Conservation (phyloP, 2,113 vertebrate species). For the Rhadina sibilatrix region DNA sequence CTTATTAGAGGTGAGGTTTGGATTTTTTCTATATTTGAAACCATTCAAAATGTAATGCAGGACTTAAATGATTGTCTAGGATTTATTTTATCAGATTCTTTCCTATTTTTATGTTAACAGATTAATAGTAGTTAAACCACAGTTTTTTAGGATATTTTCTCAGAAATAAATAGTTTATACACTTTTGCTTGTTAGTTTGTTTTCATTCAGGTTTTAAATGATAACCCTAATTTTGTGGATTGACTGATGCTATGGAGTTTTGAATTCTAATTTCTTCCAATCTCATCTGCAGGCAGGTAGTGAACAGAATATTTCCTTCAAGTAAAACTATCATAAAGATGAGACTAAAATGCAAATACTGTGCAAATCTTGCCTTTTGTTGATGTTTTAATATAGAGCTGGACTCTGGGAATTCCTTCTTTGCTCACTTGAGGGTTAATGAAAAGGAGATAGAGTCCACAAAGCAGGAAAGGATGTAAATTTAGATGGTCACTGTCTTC, state of each 20-base stretch:
- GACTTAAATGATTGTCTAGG: not conserved
- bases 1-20: not conserved
- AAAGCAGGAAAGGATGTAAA: not conserved
- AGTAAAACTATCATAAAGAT: not conserved
- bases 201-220: not conserved
- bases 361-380: not conserved
- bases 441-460: not conserved
- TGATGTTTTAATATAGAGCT: not conserved
- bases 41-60: not conserved
- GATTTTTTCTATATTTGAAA: not conserved
- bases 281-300: not conserved
- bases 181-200: not conserved
- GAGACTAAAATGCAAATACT: not conserved
- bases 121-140: not conserved
- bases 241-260: not conserved
- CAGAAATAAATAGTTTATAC: not conserved
- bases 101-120: not conserved
- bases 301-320: not conserved
- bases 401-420: not conserved
- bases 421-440: not conserved
- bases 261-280: not conserved
- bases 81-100: not conserved
- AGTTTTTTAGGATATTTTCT: not conserved
- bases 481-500: not conserved
- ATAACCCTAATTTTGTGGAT: not conserved